A percentile compares a stretch with the other conserved stretches of the same genome.
Conservation (phyloP, 2,797 vertebrate species). For the Poecilia picta region DNA sequence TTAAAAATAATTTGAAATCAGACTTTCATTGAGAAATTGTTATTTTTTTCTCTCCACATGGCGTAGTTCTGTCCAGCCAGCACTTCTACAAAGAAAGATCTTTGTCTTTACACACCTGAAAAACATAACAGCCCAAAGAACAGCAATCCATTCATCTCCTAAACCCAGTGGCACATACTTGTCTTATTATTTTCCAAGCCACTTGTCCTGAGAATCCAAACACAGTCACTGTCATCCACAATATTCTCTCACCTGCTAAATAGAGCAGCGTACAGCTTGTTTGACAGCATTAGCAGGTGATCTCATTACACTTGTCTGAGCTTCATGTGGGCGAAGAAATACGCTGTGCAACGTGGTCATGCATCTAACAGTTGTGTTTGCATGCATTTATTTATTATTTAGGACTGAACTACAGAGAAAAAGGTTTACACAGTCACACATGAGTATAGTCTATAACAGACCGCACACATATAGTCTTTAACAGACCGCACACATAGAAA, state of each 20-base stretch:
- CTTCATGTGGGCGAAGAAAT: background rate
- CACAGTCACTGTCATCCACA: background rate
- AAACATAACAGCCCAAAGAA: background rate
- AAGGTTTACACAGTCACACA: background rate
- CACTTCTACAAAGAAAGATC: background rate
- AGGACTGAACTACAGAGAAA: background rate
- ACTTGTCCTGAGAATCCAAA: background rate
- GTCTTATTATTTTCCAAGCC: conserved; percentile 10
- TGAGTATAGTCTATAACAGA: background rate
- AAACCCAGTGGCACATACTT: background rate
- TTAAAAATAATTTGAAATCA: background rate
- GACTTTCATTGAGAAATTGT: background rate
- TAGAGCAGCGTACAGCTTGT: background rate
- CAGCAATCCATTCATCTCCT: background rate
- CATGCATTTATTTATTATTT: background rate
- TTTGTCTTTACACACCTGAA: background rate
- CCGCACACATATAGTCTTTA: no score
- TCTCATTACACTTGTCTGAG: conserved; percentile 6
- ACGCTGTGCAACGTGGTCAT: background rate
- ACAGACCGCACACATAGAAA: background rate
- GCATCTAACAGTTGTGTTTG: background rate
- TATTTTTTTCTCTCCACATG: no score
- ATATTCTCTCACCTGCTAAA: conserved; percentile 5
- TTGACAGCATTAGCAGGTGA: conserved; percentile 1
- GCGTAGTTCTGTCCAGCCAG: background rate